Evolutionary conservation across 2,888 invertebrate genomes (phyloP).

Genomic region (Meiosimyza decipiens): DNA sequence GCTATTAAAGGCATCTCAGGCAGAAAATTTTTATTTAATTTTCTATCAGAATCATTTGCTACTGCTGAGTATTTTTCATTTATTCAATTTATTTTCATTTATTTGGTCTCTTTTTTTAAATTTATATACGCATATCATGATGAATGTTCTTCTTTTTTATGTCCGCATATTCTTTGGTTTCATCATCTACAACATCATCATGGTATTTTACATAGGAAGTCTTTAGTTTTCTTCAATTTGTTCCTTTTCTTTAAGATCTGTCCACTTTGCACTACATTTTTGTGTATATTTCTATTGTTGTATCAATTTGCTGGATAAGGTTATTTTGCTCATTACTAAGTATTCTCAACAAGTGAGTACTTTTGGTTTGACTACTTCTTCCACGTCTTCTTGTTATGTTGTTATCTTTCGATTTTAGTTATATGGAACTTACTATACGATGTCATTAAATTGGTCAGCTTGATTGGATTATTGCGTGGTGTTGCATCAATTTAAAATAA

Average conservation of each 20-base stretch:
- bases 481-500: slow-evolving; percentile 18
- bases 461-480: slow-evolving; percentile 23
- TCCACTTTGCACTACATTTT: neutral
- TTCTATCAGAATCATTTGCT: slow-evolving; percentile 32
- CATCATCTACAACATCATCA: neutral
- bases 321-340: neutral
- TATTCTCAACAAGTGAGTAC: slow-evolving; percentile 1
- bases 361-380: neutral
- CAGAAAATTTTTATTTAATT: slow-evolving; percentile 7
- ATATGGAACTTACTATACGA: no score
- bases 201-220: neutral
- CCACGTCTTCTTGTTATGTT: neutral
- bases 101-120: neutral
- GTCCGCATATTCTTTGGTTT: neutral
- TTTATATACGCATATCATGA: neutral
- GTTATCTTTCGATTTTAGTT: no score
- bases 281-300: slow-evolving; percentile 1
- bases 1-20: slow-evolving; percentile 6
- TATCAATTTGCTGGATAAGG: neutral
- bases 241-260: neutral
- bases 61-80: slow-evolving; percentile 28
- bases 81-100: slow-evolving; percentile 18
- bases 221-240: neutral
- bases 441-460: slow-evolving; percentile 12
- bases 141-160: neutral